These are phyloP conservation scores for Pollachius pollachius DNA, from an alignment of 2,113 vertebrate genomes.

Conservation along the genomic window DNA sequence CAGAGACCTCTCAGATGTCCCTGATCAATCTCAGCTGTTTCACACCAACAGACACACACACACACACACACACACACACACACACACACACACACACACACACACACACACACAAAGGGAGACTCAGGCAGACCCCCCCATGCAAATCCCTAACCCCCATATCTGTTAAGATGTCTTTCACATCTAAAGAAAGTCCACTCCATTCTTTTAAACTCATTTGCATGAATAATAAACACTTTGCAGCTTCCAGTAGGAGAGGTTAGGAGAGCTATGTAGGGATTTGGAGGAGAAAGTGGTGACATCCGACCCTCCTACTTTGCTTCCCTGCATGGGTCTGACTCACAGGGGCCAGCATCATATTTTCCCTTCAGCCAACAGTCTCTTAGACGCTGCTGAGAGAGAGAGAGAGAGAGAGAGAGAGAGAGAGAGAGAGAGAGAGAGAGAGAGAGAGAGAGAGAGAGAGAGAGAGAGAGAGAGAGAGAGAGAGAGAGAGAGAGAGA, in stretches of 20 bases:
- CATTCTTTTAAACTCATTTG: background rate
- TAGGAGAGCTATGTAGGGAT: background rate
- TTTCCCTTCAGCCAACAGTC: slow-evolving; percentile 55
- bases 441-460: too few species aligned
- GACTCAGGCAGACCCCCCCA: slow-evolving; percentile 21
- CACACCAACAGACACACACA: background rate
- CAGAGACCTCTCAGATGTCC: too few species aligned
- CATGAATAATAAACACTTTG: background rate
- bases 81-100: slow-evolving; percentile 28
- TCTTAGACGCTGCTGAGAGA: slow-evolving; percentile 21
- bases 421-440: too few species aligned
- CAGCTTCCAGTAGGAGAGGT: too few species aligned
- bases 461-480: too few species aligned
- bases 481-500: too few species aligned
- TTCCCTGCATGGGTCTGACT: slow-evolving; percentile 11
- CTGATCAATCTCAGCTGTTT: too few species aligned
- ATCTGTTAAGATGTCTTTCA: background rate
- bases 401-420: too few species aligned
- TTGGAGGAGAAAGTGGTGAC: background rate
- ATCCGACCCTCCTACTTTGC: background rate
- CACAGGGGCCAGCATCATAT: slow-evolving; percentile 47
- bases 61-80: slow-evolving; percentile 3
- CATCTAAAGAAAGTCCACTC: background rate
- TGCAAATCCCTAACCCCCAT: background rate
- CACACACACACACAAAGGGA: slow-evolving; percentile 24